Evolutionary conservation across 2,888 invertebrate species (phyloP), one percentile per base, ranked within the genome.

Genomic region (Drosophila mettleri): DNA sequence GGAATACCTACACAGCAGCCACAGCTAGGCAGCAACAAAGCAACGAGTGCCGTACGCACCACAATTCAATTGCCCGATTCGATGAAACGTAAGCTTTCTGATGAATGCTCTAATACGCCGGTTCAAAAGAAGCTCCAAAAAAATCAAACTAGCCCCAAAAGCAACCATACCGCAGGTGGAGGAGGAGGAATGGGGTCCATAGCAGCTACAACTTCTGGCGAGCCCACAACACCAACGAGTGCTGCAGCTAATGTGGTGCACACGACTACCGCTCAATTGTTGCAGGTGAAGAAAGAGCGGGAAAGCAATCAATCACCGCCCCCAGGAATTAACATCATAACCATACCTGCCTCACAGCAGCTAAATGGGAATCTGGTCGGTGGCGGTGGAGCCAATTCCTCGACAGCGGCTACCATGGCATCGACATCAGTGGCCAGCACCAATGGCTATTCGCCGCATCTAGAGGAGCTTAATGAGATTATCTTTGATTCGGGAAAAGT

Each of bases 401-500:
- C 90, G 7, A 85, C 85, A 31, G 88, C 84, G 27, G 89, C 90
- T 16, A 86, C 89, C 5, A 79, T 87, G 48, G 89, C 89, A 9
- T 83, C 90, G 16, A 84, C 89, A 57, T 88, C 90, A 9, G 82
- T 81, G 54, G 85, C 81, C 22, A 82, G 85, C 39, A 89, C 91
- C 31, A 91, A 91, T 66, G 91, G 91, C 8, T 91, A 83, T 46
- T 91, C 90, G 43, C 87, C 91, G 29, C 91, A 89, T 34, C 80
- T 91, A 12, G 91, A 91, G 16, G 91, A 91, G 14, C 74, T 90
- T 29, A 91, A 90, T 62, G 91, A 91, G 48, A 91, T 91, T 10
- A 91, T 91, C 27, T 91, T 91, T 38, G 91, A 91, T 45, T 66
- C 78, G 24, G 14, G 53, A 22, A 75, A 82, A 29, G 55, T 70